Conservation (phyloP, 1,140 invertebrate species). For the Platorchestia sp. region DNA sequence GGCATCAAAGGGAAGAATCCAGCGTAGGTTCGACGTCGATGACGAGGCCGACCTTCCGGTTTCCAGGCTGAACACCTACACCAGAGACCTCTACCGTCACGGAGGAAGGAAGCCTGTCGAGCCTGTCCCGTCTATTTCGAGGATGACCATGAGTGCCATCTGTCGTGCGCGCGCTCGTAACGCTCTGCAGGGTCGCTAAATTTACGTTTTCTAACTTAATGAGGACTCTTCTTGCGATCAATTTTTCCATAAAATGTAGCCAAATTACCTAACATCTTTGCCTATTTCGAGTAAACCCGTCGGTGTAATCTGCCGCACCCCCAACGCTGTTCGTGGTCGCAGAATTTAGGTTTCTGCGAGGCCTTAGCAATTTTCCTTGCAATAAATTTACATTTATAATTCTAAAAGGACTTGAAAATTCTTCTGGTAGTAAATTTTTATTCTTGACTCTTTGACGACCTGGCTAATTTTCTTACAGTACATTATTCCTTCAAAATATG, state of each 20-base stretch:
- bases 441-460: no score
- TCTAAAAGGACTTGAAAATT: no score
- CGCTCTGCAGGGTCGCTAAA: slow-evolving; percentile 61
- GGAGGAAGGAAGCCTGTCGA: slow-evolving; percentile 57
- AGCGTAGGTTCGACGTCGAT: slow-evolving; percentile 64
- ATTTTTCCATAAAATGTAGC: not conserved
- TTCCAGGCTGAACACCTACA: slow-evolving; percentile 61
- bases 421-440: no score
- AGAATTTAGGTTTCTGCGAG: not conserved
- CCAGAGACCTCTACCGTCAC: slow-evolving; percentile 56
- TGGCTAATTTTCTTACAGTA: no score
- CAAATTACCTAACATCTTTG: not conserved
- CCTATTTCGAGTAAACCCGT: no score
- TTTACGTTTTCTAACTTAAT: not conserved
- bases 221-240: not conserved
- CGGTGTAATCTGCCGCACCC: no score
- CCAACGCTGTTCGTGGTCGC: slow-evolving; percentile 61
- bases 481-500: no score
- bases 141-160: slow-evolving; percentile 57
- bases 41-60: slow-evolving; percentile 60
- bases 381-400: not conserved
- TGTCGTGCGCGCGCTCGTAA: slow-evolving; percentile 59
- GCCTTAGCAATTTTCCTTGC: not conserved
- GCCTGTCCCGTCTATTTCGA: slow-evolving; percentile 59
- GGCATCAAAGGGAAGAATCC: slow-evolving; percentile 59